These are phyloP conservation scores for Catalaphyllia jardinei DNA, from an alignment of 64 coral and sea anemone species.

Conservation along the genomic window DNA sequence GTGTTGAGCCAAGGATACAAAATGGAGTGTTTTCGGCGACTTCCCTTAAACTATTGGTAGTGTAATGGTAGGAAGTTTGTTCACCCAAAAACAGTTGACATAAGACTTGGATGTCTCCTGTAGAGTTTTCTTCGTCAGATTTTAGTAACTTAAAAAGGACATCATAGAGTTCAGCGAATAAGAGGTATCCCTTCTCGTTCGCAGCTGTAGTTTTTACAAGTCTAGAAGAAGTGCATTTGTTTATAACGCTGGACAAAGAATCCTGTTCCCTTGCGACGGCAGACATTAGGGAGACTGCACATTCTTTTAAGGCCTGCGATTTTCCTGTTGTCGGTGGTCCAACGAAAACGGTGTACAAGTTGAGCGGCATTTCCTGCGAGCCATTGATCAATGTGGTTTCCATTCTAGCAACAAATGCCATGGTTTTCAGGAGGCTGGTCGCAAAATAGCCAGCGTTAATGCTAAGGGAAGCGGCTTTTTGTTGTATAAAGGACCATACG, in stretches of 20 bases:
- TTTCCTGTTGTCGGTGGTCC: slow-evolving; percentile 61
- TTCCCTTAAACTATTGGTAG: slow-evolving; percentile 32
- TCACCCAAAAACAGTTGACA: slow-evolving; percentile 72
- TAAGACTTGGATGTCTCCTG: slow-evolving; percentile 50
- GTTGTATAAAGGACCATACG: too few species aligned
- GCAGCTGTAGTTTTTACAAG: slow-evolving; percentile 44
- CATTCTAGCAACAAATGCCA: too few species aligned
- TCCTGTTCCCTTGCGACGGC: not conserved
- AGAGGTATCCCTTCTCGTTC: slow-evolving; percentile 27
- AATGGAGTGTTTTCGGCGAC: slow-evolving; percentile 40
- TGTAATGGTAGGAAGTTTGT: slow-evolving; percentile 25
- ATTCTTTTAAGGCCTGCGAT: slow-evolving; percentile 55
- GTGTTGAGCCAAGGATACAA: slow-evolving; percentile 42
- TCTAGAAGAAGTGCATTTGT: slow-evolving; percentile 60
- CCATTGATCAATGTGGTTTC: too few species aligned
- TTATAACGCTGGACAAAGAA: not conserved
- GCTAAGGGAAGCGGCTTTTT: too few species aligned
- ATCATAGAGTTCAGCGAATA: slow-evolving; percentile 54
- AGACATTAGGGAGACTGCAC: slow-evolving; percentile 7
- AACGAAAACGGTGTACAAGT: too few species aligned
- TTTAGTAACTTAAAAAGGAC: slow-evolving; percentile 61
- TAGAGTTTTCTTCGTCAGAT: slow-evolving; percentile 65
- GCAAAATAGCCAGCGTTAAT: too few species aligned
- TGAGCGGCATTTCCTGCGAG: too few species aligned
- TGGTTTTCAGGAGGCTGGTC: too few species aligned